Conservation (phyloP, 2,113 vertebrate species). For the Cyprinodon tularosa region DNA sequence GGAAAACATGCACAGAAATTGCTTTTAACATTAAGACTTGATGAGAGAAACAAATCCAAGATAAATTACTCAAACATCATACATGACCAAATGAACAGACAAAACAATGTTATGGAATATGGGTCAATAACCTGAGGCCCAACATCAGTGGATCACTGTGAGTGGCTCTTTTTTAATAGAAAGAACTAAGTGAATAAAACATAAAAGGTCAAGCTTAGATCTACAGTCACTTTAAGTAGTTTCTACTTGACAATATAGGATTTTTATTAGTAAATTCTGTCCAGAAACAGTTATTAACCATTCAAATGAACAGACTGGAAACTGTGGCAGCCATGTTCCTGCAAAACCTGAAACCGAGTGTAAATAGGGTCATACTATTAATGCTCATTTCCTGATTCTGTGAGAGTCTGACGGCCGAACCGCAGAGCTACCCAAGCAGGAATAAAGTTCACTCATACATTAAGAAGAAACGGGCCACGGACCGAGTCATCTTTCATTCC, state of each 20-base stretch:
- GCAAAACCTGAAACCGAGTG: too few relatives aligned
- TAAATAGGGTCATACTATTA: neutral
- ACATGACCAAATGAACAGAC: neutral
- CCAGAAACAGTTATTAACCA: too few relatives aligned
- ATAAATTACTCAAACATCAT: neutral
- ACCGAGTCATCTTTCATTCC: conserved; percentile 44
- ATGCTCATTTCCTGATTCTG: conserved; percentile 65
- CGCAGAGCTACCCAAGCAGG: conserved; percentile 51
- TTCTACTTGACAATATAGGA: too few relatives aligned
- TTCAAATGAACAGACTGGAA: conserved; percentile 33
- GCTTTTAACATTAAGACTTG: neutral
- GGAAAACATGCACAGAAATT: neutral
- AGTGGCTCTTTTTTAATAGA: conserved; percentile 17
- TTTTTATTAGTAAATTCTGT: too few relatives aligned
- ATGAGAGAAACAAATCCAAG: neutral
- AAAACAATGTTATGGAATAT: neutral
- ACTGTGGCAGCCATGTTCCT: neutral
- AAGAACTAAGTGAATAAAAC: neutral
- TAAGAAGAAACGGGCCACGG: conserved; percentile 45
- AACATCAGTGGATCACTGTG: neutral
- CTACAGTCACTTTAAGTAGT: neutral
- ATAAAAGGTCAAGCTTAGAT: neutral
- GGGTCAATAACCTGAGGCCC: conserved; percentile 13
- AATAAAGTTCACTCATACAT: conserved; percentile 60
- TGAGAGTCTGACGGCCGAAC: conserved; percentile 39